Evolutionary conservation across 2,797 vertebrate species (phyloP).

Genomic region (Hypotaenidia philippensis): DNA sequence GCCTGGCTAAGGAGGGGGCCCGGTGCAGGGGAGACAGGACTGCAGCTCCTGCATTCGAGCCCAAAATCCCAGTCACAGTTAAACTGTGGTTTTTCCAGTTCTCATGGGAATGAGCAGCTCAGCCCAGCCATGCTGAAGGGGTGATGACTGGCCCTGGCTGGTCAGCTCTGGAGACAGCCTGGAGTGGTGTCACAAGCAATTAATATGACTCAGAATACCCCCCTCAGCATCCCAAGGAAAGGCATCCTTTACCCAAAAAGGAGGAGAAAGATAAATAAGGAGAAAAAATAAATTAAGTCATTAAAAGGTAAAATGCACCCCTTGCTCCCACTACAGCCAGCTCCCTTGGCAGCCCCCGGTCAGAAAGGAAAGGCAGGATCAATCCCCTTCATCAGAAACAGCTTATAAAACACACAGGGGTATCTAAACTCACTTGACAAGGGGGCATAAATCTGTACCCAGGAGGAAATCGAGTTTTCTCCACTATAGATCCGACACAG

Average conservation of each 20-base stretch:
- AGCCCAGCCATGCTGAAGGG: neutral
- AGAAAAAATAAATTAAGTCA: neutral
- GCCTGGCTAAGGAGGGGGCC: neutral
- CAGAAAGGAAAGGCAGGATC: neutral
- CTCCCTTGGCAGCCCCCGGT: rapidly evolving
- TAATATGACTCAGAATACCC: neutral
- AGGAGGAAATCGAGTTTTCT: conserved; percentile 12
- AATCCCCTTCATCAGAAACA: neutral
- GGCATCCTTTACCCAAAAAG: neutral
- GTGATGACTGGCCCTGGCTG: neutral
- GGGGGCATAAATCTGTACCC: neutral
- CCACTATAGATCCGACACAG: neutral
- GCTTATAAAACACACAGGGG: neutral
- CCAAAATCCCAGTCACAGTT: neutral
- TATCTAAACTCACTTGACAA: neutral
- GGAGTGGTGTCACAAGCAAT: neutral
- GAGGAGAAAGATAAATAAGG: neutral
- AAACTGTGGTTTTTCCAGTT: neutral
- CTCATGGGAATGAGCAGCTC: rapidly evolving
- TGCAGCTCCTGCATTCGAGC: neutral
- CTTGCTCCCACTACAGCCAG: neutral
- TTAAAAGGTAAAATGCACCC: neutral
- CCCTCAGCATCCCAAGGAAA: neutral
- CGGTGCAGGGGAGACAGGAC: neutral
- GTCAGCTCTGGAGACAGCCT: neutral